Base-by-base conservation (phyloP, 2,888 invertebrate genomes). In the Eristalinus aeneus region DNA sequence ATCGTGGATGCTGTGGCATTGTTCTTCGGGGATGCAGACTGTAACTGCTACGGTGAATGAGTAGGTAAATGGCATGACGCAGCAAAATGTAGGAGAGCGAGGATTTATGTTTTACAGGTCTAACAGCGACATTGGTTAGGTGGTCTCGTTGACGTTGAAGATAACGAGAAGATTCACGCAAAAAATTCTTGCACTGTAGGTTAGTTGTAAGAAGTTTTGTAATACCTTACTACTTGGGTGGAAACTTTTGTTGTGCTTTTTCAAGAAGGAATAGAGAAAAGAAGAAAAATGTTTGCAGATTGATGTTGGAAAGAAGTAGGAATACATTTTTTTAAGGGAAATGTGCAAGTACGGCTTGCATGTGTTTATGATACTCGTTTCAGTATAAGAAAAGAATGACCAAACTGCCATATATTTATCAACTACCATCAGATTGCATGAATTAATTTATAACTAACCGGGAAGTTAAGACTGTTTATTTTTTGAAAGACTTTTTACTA, bases 121-220 rank as follows among this genome's bases (percentile, higher is more conserved):
- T 16, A 16, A 8, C 46, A 46, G 16, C 16, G 46, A 46, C 46
- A 46, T 46, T 46, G 68, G 54, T 22, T 10, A 32, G 69, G 46
- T 46, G 46, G 23, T 36, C 36, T 27, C 39, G 69, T 69, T 69
- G 69, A 39, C 58, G 69, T 36, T 69, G 39, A 69, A 34, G 69
- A 69, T 69, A 69, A 69, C 58, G 36, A 69, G 36, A 58, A 16
- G 69, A 58, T 69, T 69, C 69, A 23, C 10, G 36, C 56, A 69
- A 58, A 56, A 58, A 46, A 46, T 46, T n/a, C 31, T 60, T n/a
- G 11, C 2, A 56, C 56, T 58, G 69, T n/a, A 36, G 69, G 56
- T 69, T 69, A 58, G 69, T 39, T 27, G 71, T 16, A 39, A 9
- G 39, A 71, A 71, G 71, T 69, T 69, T 69, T 16, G 69, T 60